Evolutionary conservation across 2,113 vertebrate species (phyloP), one percentile per base, ranked within the genome.

Genomic region (Columba janthina): DNA sequence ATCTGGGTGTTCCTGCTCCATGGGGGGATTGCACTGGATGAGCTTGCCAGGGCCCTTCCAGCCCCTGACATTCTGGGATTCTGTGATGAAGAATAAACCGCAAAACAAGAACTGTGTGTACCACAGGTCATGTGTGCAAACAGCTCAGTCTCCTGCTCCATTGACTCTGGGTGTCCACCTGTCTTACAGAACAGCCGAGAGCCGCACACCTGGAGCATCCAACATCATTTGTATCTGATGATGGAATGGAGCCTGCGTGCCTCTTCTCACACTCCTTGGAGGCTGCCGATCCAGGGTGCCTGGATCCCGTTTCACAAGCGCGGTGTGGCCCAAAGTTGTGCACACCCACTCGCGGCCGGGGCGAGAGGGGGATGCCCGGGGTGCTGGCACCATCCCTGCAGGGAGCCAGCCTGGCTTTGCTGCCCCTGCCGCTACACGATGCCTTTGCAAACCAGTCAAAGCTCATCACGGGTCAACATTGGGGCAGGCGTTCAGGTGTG

Each of bases 51-150:
- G 16, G 7, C 42, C 42, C 42, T 44, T 44, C 42, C 42, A 44
- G 7, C 16, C 42, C 42, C 42, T 44, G 16, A 44, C 16, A 44
- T 44, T 17, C 42, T 44, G 42, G 6, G 42, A 44, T 44, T 44
- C 42, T 44, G 42, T 44, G 42, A 44, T 44, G 60, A 82, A 53
- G 36, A 28, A 42, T 12, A 46, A 31, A 57, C 50, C 15, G 3
- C 0, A 5, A 44, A 11, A 3, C 54, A 32, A 69, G 58, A 17
- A 21, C 38, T 18, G 54, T 15, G 21, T 16, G 54, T 50, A 62
- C 46, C 26, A n/a, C 0, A 2, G 36, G 62, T 44, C 51, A 26
- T 4, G 0, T 10, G 19, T 51, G 31, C 38, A 2, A 69, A 81
- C 20, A 15, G 32, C 40, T 69, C 73, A 3, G 28, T 5, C 54